Evolutionary conservation across 64 coral and sea anemone species (phyloP), one percentile per base, ranked within the genome.

Genomic region (Cladopsammia gracilis): DNA sequence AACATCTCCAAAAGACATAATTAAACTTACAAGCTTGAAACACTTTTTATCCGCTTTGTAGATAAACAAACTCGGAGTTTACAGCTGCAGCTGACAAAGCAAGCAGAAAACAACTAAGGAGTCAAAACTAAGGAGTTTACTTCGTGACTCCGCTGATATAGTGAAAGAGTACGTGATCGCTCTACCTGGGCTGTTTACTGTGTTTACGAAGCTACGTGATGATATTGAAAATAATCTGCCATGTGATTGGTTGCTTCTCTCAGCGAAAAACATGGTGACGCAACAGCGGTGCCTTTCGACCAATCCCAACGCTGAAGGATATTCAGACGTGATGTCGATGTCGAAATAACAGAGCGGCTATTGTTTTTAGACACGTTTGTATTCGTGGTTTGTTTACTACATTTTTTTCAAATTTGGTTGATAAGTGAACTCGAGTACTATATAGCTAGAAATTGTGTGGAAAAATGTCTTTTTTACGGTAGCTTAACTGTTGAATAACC

Each of bases 311-410:
- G 60, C 60, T 66, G 6, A 1, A 60, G 24, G 45, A 13, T n/a
- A 20, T n/a, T 20, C 60, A 83, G 61, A 83, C 80, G 80, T 83
- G 80, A 83, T 83, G 78, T 77, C 46, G 58, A 82, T 62, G 58
- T 62, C 78, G 58, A 62, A 64, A 82, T 46, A 62, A 77, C 18
- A 77, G 4, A 75, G 18, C 20, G 12, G 45, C 19, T 7, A 10
- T 16, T 54, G 4, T 11, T 18, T 64, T 64, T 64, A 64, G 34
- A 34, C 34, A 34, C 34, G 34, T 34, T 34, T 34, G 34, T 34
- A 34, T 34, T 2, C 34, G 34, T 34, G 34, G 34, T 34, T 34
- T 34, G 34, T 34, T 34, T 34, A 34, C 34, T 34, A 34, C 34
- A 34, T 34, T 34, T 34, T 34, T 34, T 34, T 34, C 34, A 34